These are phyloP conservation scores for Colletes collaris DNA, from an alignment of 2,888 invertebrate species.

Conservation along the genomic window DNA sequence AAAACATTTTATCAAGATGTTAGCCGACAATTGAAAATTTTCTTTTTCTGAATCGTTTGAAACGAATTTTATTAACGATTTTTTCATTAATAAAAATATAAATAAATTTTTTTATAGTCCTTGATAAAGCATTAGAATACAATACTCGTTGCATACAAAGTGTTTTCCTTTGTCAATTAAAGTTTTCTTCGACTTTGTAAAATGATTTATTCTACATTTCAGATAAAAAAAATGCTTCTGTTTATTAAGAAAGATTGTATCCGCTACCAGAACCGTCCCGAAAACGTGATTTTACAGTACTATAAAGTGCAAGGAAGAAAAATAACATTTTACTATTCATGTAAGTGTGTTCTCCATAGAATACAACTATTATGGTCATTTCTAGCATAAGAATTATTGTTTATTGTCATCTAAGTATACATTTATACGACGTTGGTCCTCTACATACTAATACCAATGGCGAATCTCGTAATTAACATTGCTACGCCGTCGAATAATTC, in stretches of 20 bases:
- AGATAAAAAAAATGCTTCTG: neutral
- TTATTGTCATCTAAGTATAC: neutral
- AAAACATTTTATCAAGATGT: no score
- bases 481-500: slow-evolving; percentile 1
- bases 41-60: no score
- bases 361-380: no score
- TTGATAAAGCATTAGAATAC: neutral
- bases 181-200: neutral
- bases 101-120: no score
- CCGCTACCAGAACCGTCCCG: neutral
- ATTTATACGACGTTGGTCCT: neutral
- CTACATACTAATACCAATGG: neutral
- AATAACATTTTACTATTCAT: neutral
- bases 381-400: neutral
- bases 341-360: slow-evolving; percentile 1
- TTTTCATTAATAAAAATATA: no score
- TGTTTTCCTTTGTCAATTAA: neutral
- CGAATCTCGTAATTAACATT: neutral
- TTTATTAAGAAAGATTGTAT: slow-evolving; percentile 6
- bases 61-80: no score
- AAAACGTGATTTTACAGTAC: slow-evolving; percentile 2
- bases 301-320: slow-evolving; percentile 11
- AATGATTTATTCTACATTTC: neutral
- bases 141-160: neutral
- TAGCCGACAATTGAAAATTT: no score